Base-by-base conservation (phyloP, 2,888 invertebrate genomes). In the Heliconius erato region DNA sequence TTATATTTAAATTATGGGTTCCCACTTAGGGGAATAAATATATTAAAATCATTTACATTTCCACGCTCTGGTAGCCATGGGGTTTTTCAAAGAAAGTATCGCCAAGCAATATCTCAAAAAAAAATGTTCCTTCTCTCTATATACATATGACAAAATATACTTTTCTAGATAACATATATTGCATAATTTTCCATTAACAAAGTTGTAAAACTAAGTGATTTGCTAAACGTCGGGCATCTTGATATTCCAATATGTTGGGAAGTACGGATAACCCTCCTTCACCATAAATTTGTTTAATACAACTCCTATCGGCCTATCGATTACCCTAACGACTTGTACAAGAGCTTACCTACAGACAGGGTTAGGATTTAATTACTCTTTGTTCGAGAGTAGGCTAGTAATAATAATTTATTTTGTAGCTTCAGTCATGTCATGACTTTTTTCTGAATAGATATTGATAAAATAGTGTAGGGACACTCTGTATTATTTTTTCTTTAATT, bases 321-420 rank as follows among this genome's bases (percentile, higher is more conserved):
- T 84, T 84, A 82, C 79, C 59, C 74, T 79, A 82, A 82, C 80
- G 83, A 80, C 79, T 74, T 71, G 77, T 71, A 81, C 65, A 32
- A 68, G 63, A 77, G 49, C 68, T 67, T 78, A 63, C 63, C 44
- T 67, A 67, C 44, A 67, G 67, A 78, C 78, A 68, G 23, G 49
- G 49, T 68, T n/a, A 6, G 68, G 78, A 68, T 78, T 78, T 78
- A 68, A 78, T 78, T 78, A 68, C 78, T 78, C 65, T 44, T 19
- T 44, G 78, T 68, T 40, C 28, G 6, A n/a, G 11, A 28, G 28
- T 16, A 28, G 19, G 65, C 23, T 11, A 28, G 6, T 67, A n/a
- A 78, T 67, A 65, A 35, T 12, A 16, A 16, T 67, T 67, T 28
- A 67, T 67, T 16, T 63, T 12, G 3, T 16, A 67, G 14, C 26